Evolutionary conservation across 2,113 vertebrate species (phyloP).

Genomic region (Salvelinus sp.): DNA sequence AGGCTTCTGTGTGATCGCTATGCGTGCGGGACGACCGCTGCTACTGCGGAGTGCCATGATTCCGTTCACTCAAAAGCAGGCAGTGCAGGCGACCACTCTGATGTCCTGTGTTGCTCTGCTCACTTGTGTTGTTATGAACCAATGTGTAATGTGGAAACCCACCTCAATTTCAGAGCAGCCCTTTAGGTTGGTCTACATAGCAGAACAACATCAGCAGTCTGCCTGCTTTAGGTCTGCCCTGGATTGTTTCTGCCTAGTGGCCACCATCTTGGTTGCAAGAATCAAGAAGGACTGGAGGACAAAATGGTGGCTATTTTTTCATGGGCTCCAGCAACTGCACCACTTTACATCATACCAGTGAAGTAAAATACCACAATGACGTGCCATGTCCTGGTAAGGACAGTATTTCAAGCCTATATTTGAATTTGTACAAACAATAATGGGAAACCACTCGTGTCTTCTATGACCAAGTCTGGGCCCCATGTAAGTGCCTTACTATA

Average conservation of each 20-base stretch:
- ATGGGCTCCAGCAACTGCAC: background rate
- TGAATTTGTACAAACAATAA: no score
- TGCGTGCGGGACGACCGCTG: constrained; percentile 19
- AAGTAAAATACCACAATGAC: background rate
- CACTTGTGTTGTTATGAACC: background rate
- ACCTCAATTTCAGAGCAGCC: background rate
- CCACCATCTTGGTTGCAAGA: constrained; percentile 2
- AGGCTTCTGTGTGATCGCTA: constrained; percentile 21
- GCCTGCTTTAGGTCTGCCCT: background rate
- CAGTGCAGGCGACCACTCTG: background rate
- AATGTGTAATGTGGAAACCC: background rate
- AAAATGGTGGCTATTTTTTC: background rate
- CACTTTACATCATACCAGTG: background rate
- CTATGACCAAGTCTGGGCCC: no score
- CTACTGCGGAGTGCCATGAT: background rate
- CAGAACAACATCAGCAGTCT: background rate
- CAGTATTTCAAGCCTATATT: no score
- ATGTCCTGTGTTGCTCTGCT: background rate
- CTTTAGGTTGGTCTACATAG: background rate
- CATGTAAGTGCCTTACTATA: no score
- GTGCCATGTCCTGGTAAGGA: no score
- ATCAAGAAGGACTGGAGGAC: background rate
- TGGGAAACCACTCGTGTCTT: no score
- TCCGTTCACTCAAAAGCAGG: background rate
- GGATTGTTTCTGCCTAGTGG: background rate